A percentile compares a stretch with the other conserved stretches of the same genome.
phyloP scores from a whole-genome alignment of 2,113 vertebrate species.

The Furnarius figulus region DNA sequence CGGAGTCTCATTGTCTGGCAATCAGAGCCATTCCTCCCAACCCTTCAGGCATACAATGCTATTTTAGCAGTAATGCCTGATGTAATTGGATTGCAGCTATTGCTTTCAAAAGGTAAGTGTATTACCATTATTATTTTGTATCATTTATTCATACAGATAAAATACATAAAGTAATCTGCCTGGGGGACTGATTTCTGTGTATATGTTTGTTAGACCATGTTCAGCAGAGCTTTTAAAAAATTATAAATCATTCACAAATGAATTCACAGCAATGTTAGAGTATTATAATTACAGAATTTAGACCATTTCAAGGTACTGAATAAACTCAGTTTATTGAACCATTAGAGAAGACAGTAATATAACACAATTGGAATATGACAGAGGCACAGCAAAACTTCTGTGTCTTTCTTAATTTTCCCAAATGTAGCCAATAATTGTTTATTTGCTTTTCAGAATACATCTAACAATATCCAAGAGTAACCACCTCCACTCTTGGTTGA shows the following conservation, averaged over 20 bases:
- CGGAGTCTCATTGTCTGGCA: background rate
- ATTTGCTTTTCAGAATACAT: background rate
- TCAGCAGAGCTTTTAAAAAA: background rate
- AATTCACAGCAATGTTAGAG: background rate
- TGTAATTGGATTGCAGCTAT: background rate
- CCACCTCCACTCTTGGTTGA: background rate
- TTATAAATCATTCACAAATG: background rate
- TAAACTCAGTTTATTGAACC: slow-evolving; percentile 80
- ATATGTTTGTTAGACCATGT: background rate
- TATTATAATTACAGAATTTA: slow-evolving; percentile 70
- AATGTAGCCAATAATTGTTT: background rate
- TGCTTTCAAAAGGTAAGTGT: background rate
- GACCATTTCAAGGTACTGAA: slow-evolving; percentile 83
- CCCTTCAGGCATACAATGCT: background rate
- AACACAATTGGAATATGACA: background rate
- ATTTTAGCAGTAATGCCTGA: background rate
- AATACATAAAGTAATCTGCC: background rate
- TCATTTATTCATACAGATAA: background rate
- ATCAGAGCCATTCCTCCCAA: background rate
- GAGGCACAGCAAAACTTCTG: background rate
- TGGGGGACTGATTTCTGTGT: background rate
- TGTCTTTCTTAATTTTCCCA: background rate
- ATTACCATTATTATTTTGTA: background rate
- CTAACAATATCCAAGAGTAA: background rate
- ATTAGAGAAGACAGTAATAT: slow-evolving; percentile 78